Evolutionary conservation across 2,113 vertebrate genomes (phyloP).

Genomic region (Equus quagga): DNA sequence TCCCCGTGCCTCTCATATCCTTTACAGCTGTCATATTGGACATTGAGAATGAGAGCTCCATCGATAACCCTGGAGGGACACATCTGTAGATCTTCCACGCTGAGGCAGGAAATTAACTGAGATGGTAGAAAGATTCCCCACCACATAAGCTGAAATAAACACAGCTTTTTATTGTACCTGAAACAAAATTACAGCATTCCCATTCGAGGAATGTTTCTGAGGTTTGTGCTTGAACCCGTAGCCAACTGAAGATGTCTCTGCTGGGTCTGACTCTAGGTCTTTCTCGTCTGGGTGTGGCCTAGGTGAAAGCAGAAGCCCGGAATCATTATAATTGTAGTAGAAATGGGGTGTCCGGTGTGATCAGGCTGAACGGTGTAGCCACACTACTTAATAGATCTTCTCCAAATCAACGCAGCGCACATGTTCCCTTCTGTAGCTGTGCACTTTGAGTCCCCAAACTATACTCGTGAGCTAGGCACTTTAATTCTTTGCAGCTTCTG

Average conservation of each 20-base stretch:
- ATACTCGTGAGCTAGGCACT: neutral
- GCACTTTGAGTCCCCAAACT: neutral
- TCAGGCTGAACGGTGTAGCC: neutral
- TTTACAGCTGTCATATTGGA: neutral
- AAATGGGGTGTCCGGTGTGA: neutral
- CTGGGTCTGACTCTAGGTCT: neutral
- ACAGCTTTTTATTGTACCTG: neutral
- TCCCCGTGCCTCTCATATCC: neutral
- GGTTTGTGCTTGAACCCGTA: neutral
- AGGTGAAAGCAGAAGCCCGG: neutral
- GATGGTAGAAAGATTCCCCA: neutral
- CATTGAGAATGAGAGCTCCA: neutral
- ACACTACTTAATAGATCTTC: neutral
- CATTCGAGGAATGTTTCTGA: neutral
- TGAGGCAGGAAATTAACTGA: conserved; percentile 65
- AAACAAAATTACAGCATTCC: neutral
- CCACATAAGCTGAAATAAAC: neutral
- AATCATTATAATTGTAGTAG: neutral
- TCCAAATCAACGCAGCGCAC: neutral
- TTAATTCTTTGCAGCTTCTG: neutral
- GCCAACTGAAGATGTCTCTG: neutral
- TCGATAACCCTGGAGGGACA: neutral
- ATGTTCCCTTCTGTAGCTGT: neutral
- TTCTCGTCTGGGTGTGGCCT: neutral
- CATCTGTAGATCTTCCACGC: neutral